Conservation (phyloP, 1,140 invertebrate species). For the Anagrus nilaparvatae region DNA sequence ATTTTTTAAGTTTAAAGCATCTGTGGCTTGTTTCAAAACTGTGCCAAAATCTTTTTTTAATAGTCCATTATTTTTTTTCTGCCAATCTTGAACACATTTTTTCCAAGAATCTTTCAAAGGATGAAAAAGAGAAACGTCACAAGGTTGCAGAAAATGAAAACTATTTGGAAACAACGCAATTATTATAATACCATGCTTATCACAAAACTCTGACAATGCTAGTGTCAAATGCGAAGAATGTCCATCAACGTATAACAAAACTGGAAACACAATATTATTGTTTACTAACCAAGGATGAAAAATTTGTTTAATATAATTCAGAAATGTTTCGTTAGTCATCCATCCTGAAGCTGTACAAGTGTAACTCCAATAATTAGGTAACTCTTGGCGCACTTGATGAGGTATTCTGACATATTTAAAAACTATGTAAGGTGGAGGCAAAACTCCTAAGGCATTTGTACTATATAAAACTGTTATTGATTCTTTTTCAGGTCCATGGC, state of each 20-base stretch:
- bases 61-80: constrained; percentile 11
- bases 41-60: constrained; percentile 7
- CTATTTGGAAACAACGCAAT: constrained; percentile 30
- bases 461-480: constrained; percentile 26
- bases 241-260: constrained; percentile 32
- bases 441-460: constrained; percentile 21
- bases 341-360: constrained; percentile 32
- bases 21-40: constrained; percentile 9
- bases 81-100: constrained; percentile 20
- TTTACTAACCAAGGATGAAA: constrained; percentile 26
- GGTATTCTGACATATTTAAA: constrained; percentile 29
- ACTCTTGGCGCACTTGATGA: constrained; percentile 17
- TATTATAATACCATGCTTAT: constrained; percentile 24
- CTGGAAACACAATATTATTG: constrained; percentile 22
- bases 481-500: constrained; percentile 23
- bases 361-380: constrained; percentile 25
- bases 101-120: constrained; percentile 26
- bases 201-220: constrained; percentile 22
- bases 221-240: constrained; percentile 19
- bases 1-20: constrained; percentile 5
- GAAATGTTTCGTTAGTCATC: constrained; percentile 35
- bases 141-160: constrained; percentile 29
- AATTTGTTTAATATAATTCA: constrained; percentile 34
- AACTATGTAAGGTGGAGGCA: constrained; percentile 27
- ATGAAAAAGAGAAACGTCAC: constrained; percentile 30